These are phyloP conservation scores for Porites australiensis DNA, from an alignment of 64 coral and sea anemone species.

Conservation along the genomic window DNA sequence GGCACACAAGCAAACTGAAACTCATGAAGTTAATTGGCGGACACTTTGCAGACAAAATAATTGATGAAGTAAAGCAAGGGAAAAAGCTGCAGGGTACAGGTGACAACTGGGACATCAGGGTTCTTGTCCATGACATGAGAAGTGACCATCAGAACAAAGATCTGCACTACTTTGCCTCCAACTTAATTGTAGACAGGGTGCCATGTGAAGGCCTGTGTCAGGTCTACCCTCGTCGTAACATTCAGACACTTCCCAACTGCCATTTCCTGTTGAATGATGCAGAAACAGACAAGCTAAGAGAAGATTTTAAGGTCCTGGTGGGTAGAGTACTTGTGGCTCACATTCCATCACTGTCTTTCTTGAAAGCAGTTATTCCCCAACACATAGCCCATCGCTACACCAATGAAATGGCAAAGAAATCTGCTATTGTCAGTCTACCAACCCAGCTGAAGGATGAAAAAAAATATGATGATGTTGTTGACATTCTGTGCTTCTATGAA, in stretches of 20 bases:
- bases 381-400: conserved; percentile 37
- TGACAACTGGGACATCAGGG: conserved; percentile 53
- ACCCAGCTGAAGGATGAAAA: conserved; percentile 33
- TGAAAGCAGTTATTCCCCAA: conserved; percentile 54
- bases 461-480: conserved; percentile 44
- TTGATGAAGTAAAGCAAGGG: conserved; percentile 50
- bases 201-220: conserved; percentile 49
- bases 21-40: conserved; percentile 7
- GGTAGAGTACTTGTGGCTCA: neutral
- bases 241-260: conserved; percentile 39
- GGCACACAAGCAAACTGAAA: conserved; percentile 18
- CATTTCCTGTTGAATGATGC: conserved; percentile 13
- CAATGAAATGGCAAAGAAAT: conserved; percentile 34
- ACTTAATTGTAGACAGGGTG: conserved; percentile 50
- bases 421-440: neutral
- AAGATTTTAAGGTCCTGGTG: conserved; percentile 54
- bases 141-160: conserved; percentile 50
- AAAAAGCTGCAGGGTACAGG: conserved; percentile 59
- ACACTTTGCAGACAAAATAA: conserved; percentile 52
- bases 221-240: neutral
- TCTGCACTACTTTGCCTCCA: conserved; percentile 39
- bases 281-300: conserved; percentile 14
- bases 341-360: conserved; percentile 33
- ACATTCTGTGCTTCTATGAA: conserved; percentile 41
- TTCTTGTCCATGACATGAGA: conserved; percentile 47